Evolutionary conservation across 2,888 invertebrate species (phyloP).

Genomic region (Zygothrica quintamaculata): DNA sequence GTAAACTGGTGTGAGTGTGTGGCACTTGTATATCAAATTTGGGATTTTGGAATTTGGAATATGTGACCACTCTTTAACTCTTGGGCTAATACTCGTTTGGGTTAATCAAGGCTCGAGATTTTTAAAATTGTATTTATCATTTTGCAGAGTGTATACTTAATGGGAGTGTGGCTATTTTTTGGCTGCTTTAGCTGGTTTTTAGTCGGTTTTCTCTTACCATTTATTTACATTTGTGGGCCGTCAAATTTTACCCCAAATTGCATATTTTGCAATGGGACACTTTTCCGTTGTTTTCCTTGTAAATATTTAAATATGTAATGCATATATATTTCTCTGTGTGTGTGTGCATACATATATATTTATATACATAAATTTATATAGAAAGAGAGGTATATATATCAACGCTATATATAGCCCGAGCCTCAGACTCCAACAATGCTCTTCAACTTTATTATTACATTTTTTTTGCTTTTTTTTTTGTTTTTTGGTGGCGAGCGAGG

Average conservation of each 20-base stretch:
- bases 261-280: slow-evolving; percentile 75
- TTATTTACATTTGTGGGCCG: slow-evolving; percentile 52
- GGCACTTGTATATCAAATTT: slow-evolving; percentile 1
- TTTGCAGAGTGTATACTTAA: slow-evolving; percentile 24
- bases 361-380: slow-evolving; percentile 4
- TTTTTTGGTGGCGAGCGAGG: slow-evolving; percentile 32
- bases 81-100: slow-evolving; percentile 67
- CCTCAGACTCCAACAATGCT: slow-evolving; percentile 51
- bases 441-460: slow-evolving; percentile 80
- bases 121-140: slow-evolving; percentile 76
- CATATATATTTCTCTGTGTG: slow-evolving; percentile 30
- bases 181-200: slow-evolving; percentile 19
- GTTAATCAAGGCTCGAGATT: slow-evolving; percentile 76
- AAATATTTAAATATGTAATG: slow-evolving; percentile 71
- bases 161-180: too few species aligned
- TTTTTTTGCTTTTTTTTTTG: slow-evolving; percentile 32
- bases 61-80: slow-evolving; percentile 33
- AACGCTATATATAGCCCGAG: slow-evolving; percentile 30
- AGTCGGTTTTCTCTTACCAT: slow-evolving; percentile 52
- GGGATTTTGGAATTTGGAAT: slow-evolving; percentile 23
- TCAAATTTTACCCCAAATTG: slow-evolving; percentile 38
- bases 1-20: neutral
- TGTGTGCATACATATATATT: neutral
- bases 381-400: slow-evolving; percentile 42
- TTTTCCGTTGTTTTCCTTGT: slow-evolving; percentile 40